These are phyloP conservation scores for Malurus alboscapulatus DNA, from an alignment of 2,113 vertebrate genomes.

Conservation along the genomic window DNA sequence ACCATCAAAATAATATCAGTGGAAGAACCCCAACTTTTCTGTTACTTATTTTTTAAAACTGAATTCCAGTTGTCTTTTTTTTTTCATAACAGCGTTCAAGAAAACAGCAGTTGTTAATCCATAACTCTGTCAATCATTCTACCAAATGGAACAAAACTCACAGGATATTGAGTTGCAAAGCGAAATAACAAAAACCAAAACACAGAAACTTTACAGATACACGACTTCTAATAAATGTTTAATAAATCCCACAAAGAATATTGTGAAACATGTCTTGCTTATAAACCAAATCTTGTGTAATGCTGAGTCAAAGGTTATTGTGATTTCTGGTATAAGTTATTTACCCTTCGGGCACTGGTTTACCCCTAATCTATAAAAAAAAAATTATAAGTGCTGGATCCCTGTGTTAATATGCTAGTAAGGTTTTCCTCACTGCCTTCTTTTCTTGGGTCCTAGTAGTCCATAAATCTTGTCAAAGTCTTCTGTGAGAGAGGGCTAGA, in stretches of 20 bases:
- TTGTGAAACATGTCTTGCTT: not conserved
- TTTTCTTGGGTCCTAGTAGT: not conserved
- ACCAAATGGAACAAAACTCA: conserved; percentile 8
- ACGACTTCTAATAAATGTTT: not conserved
- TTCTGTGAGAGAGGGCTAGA: not conserved
- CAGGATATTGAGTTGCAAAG: not conserved
- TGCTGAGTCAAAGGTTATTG: not conserved
- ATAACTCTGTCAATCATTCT: conserved; percentile 18
- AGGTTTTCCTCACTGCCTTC: not conserved
- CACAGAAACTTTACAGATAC: not conserved
- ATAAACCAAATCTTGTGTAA: not conserved
- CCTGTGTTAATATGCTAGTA: not conserved
- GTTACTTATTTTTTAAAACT: not conserved
- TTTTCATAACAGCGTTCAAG: not conserved
- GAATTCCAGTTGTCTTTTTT: not conserved
- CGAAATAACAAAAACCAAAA: not conserved
- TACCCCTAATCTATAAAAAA: not conserved
- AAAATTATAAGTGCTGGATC: accelerated
- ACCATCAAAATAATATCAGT: not conserved
- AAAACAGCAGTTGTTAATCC: conserved; percentile 11
- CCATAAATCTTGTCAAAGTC: not conserved
- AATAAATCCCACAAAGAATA: not conserved
- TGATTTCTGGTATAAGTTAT: not conserved
- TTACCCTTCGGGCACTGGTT: not conserved
- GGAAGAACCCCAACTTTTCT: not conserved